Evolutionary conservation across 2,888 invertebrate species (phyloP), one percentile per base, ranked within the genome.

Genomic region (Parnassius smintheus): DNA sequence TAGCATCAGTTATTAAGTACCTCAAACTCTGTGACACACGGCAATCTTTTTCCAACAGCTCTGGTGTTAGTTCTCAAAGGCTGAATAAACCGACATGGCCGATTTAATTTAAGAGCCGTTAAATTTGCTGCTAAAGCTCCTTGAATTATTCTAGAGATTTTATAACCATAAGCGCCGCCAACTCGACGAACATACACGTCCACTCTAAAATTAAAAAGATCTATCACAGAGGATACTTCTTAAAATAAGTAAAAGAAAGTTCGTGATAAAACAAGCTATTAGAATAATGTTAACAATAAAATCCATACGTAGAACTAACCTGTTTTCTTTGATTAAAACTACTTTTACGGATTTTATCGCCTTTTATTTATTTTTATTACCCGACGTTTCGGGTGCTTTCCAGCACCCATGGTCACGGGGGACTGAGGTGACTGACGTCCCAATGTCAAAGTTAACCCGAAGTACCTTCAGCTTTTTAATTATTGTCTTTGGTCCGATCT

Each of bases 71-170:
- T 92, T 61, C 93, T 92, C 59, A 96, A 83, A 9, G 93, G 86
- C 78, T 95, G 78, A 48, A 93, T 86, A 54, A 96, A 85, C 56
- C 94, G 91, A 0, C 95, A 94, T 0, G 96, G 95, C 56, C 80
- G 78, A 74, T 93, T 91, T 1, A 94, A 77, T 63, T 92, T 92
- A 66, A 91, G 73, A 0, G 94, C 92, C 0, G 94, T 95, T 7
- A 96, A 73, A 1, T 95, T 94, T 63, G 94, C 93, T 0, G 94
- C 94, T n/a, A 93, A 88, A 0, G 94, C 89, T 1, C 93, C 75
- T 45, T 92, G 85, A 7, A 85, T 74, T 42, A 51, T n/a, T 42
- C 51, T n/a, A 22, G 25, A 22, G 2, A 58, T 58, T 13, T 59
- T 52, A 52, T 35, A 51, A 8, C 45, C 59, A 35, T 51, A 59